Evolutionary conservation across 2,888 invertebrate species (phyloP), one percentile per base, ranked within the genome.

Genomic region (Dolichomitus sp.): DNA sequence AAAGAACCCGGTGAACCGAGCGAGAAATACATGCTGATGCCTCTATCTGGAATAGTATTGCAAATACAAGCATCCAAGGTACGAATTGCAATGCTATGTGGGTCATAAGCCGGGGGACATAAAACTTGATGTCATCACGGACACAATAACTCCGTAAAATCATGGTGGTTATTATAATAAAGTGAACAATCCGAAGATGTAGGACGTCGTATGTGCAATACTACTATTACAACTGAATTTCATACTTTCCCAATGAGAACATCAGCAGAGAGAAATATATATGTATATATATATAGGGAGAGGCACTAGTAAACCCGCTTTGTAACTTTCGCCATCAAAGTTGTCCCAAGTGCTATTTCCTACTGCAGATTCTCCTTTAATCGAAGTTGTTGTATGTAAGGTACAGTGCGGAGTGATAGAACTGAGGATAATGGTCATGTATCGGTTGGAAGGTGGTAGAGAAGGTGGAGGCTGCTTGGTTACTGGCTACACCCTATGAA

Each of bases 321-420:
- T 77, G 76, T 80, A 83, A 83, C 83, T 83, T 83, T 83, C 73
- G 73, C 73, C 76, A 80, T 83, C 80, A 80, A 83, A 83, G 83
- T 83, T 83, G 76, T 83, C 73, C 76, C 69, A 83, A 83, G 80
- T 83, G 77, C 80, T 73, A 80, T 80, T 80, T 80, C 80, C 73
- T 63, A 80, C 83, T 80, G 83, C 61, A 77, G 68, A 80, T 83
- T 83, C 80, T 63, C 73, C 68, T 74, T 77, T 83, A 77, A 83
- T 83, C 83, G 76, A 80, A 83, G 80, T 83, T 80, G 79, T 79
- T 83, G 76, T 54, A 61, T 54, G 54, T 77, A 52, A 48, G 70
- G 50, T 79, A 75, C 76, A 57, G 57, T 19, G 59, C 68, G 73
- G 17, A 14, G 37, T 76, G 74, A 78, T 72, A 80, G 76, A 76